Evolutionary conservation across 2,113 vertebrate species (phyloP), one percentile per base, ranked within the genome.

Genomic region (Polyodon spathula): DNA sequence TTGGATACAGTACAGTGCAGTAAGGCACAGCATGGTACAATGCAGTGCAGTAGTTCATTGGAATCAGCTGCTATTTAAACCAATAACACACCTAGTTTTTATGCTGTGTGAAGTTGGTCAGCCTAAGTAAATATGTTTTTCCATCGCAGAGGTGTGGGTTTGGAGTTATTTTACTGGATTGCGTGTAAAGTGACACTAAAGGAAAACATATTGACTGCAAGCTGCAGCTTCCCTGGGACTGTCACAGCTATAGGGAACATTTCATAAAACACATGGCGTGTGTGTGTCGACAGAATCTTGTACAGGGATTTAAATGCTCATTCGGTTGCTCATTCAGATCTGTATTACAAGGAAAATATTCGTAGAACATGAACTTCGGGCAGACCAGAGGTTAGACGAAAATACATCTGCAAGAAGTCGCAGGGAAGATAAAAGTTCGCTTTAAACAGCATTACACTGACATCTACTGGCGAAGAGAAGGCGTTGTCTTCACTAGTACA

Each of bases 321-420:
- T 72, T 58, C 65, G 69, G 76, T 77, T 81, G 78, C 84, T 80
- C 75, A 70, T 76, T 71, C 74, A 59, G 63, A 79, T 84, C 74
- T 66, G 74, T 54, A 76, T 88, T 85, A 83, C 82, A 84, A 84
- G 78, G 67, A 70, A 82, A 88, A 88, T 88, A 81, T 87, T 84
- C 80, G 78, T 71, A 70, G 76, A 84, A 83, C 83, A 81, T 70
- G 78, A 82, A 77, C 74, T 73, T 73, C 72, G 64, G 74, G 68
- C 78, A 66, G 76, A 67, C 76, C 68, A 73, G 78, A 79, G 76
- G 77, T 80, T 80, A 68, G 64, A 63, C 61, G 74, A 44, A 80
- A 83, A 80, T 77, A 77, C 79, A 83, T 77, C 69, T 82, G 81
- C 73, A 71, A 71, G 62, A 63, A 78, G 75, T 57, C 56, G 42